These are phyloP conservation scores for Takifugu ocellatus DNA, from an alignment of 2,797 vertebrate species.

Conservation along the genomic window DNA sequence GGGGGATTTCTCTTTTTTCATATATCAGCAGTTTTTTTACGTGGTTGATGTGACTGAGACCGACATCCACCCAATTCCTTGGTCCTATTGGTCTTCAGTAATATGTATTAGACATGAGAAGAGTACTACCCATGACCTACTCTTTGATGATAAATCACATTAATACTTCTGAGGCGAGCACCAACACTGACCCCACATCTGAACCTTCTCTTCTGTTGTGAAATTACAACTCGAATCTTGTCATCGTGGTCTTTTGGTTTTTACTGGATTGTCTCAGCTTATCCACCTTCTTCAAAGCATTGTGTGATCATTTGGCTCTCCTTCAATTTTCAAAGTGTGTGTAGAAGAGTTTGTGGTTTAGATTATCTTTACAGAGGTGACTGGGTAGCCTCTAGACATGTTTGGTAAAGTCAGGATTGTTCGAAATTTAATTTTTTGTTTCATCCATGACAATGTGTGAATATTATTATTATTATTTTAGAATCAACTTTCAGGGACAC, in stretches of 20 bases:
- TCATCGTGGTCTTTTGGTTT: constrained; percentile 19
- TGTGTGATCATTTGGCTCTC: no score
- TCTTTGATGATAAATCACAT: constrained; percentile 1
- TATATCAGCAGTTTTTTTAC: constrained; percentile 11
- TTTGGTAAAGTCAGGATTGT: no score
- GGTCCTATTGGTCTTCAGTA: constrained; percentile 8
- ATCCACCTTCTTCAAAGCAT: no score
- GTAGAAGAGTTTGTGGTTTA: no score
- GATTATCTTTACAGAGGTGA: no score
- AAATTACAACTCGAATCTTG: no score
- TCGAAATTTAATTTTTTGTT: no score
- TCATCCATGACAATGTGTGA: no score
- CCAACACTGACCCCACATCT: neutral
- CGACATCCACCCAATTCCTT: constrained; percentile 7
- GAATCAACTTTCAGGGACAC: constrained; percentile 31
- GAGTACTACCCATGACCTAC: constrained; percentile 11
- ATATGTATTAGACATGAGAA: constrained; percentile 15
- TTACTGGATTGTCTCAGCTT: constrained; percentile 27
- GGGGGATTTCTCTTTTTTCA: constrained; percentile 11
- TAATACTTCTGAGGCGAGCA: neutral
- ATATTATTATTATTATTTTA: no score
- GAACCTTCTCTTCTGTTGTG: no score
- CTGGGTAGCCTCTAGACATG: no score
- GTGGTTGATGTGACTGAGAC: constrained; percentile 20
- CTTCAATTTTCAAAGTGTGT: no score